Percentiles rank a stretch among this genome's conserved stretches.
Evolutionary conservation across 37 sponge, comb jelly and placozoan species (phyloP).

Genomic region (Spongia lamella): DNA sequence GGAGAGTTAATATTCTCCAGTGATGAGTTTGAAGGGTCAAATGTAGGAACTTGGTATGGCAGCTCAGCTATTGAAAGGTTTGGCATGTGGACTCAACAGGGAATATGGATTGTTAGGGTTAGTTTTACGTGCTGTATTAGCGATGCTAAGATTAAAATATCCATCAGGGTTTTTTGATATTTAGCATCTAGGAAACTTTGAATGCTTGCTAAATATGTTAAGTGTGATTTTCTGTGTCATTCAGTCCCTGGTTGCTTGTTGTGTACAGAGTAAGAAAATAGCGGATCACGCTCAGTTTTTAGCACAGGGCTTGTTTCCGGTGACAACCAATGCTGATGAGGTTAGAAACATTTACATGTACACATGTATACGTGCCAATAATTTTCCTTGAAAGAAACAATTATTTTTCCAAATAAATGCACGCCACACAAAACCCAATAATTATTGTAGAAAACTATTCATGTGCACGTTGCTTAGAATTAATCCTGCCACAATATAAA

Average conservation of each 20-base stretch:
- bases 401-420: too few species aligned
- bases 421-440: too few species aligned
- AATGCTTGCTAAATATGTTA: not conserved
- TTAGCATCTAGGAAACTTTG: not conserved
- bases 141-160: not conserved
- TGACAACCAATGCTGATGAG: conserved; percentile 69
- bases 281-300: conserved; percentile 61
- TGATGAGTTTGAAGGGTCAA: conserved; percentile 54
- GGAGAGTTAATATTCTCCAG: conserved; percentile 73
- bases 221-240: not conserved
- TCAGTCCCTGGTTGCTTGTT: not conserved
- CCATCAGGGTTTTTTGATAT: too few species aligned
- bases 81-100: conserved; percentile 48
- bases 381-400: too few species aligned
- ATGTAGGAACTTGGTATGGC: conserved; percentile 25
- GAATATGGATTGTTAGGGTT: conserved; percentile 50
- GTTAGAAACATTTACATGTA: too few species aligned
- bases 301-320: conserved; percentile 48
- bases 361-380: too few species aligned
- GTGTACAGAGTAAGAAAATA: conserved; percentile 27
- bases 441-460: too few species aligned
- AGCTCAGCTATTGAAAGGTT: not conserved
- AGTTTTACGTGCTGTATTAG: conserved; percentile 3
- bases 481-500: too few species aligned
- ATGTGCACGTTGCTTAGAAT: too few species aligned